A percentile compares a stretch with the other conserved stretches of the same genome.
These are phyloP conservation scores for Villa cingulata DNA, from an alignment of 2,888 invertebrate species.

Conservation along the genomic window DNA sequence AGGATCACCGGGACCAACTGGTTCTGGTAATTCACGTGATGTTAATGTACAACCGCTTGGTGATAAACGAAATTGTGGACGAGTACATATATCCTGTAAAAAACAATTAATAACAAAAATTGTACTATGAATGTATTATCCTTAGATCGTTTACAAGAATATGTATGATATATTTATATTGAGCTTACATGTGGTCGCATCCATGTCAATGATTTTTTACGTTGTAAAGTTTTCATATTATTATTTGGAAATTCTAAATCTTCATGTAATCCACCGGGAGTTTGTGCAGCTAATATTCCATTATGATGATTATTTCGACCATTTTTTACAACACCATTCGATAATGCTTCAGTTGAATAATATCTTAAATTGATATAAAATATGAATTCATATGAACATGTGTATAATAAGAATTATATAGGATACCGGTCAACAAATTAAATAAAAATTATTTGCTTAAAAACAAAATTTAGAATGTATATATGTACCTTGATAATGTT, in stretches of 20 bases:
- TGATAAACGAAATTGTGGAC: constrained; percentile 41
- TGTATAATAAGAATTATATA: no score
- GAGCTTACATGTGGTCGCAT: constrained; percentile 19
- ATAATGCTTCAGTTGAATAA: constrained; percentile 10
- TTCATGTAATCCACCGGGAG: constrained; percentile 17
- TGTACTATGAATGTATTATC: no score
- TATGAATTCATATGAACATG: no score
- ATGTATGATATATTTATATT: background rate
- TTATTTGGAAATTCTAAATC: constrained; percentile 17
- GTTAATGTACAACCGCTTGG: constrained; percentile 15
- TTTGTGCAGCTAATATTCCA: constrained; percentile 13
- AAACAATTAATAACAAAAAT: background rate
- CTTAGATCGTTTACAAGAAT: no score
- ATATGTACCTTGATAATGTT: constrained; percentile 10
- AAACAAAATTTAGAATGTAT: background rate
- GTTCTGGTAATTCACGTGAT: constrained; percentile 18
- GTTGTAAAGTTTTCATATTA: constrained; percentile 13
- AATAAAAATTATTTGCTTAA: no score
- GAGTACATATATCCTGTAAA: constrained; percentile 49
- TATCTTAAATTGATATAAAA: constrained; percentile 3
- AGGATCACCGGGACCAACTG: constrained; percentile 36
- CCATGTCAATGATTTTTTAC: constrained; percentile 17
- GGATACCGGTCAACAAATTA: no score
- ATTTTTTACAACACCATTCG: constrained; percentile 11
- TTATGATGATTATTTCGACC: constrained; percentile 9